Evolutionary conservation across 2,113 vertebrate species (phyloP).

Genomic region (Athene noctua): DNA sequence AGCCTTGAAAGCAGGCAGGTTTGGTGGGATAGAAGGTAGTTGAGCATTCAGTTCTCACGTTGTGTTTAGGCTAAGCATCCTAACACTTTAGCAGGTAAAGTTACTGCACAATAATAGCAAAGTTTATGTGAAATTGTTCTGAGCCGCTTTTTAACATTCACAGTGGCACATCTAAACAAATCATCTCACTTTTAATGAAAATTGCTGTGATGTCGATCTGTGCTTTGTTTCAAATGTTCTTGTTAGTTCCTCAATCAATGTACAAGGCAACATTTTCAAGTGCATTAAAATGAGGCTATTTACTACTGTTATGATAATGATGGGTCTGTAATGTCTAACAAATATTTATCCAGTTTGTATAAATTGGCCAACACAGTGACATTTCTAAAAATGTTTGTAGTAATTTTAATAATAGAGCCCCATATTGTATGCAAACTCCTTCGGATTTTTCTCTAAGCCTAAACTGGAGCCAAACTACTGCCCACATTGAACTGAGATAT

Average conservation of each 20-base stretch:
- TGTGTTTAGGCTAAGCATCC: background rate
- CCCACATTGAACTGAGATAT: background rate
- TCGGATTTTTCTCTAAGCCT: background rate
- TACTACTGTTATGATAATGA: background rate
- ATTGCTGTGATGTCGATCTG: background rate
- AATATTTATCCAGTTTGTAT: conserved; percentile 30
- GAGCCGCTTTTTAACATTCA: conserved; percentile 35
- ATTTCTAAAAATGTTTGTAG: background rate
- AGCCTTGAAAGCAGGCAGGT: background rate
- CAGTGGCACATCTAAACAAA: conserved; percentile 31
- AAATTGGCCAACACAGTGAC: background rate
- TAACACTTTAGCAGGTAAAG: conserved; percentile 26
- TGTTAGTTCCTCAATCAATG: conserved; percentile 33
- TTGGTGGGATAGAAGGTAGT: background rate
- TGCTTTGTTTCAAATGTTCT: conserved; percentile 47
- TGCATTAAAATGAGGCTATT: conserved; percentile 19
- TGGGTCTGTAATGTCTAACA: background rate
- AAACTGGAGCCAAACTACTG: background rate
- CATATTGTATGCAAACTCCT: background rate
- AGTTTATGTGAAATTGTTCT: conserved; percentile 22
- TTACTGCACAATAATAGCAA: background rate
- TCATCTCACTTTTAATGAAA: conserved; percentile 48
- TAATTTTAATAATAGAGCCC: background rate
- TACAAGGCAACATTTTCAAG: conserved; percentile 30
- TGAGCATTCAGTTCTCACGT: background rate